Evolutionary conservation across 2,797 vertebrate genomes (phyloP).

Genomic region (Rhabdomys pumilio): DNA sequence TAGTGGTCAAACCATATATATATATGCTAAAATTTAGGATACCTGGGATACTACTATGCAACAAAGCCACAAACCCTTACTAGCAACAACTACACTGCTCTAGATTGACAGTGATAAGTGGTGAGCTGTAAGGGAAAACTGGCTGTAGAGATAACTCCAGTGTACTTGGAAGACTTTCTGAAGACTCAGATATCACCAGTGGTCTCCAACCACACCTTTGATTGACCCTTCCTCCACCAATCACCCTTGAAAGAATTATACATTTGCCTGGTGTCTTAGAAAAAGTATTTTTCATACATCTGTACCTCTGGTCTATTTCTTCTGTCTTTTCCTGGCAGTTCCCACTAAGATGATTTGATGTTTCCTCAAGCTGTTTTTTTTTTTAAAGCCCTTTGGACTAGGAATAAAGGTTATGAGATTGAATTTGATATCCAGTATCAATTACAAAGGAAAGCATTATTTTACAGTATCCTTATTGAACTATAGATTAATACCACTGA

Average conservation of each 20-base stretch:
- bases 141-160: neutral
- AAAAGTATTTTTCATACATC: neutral
- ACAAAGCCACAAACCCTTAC: neutral
- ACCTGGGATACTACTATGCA: neutral
- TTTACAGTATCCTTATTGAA: neutral
- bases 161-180: neutral
- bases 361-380: neutral
- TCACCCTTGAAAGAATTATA: neutral
- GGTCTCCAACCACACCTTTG: too few species aligned
- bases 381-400: neutral
- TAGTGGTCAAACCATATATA: neutral
- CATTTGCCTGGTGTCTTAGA: neutral
- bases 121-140: neutral
- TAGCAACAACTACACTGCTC: neutral
- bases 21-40: neutral
- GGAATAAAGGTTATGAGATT: neutral
- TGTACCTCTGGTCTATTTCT: neutral
- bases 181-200: accelerated
- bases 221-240: neutral
- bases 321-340: neutral
- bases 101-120: neutral
- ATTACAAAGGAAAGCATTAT: neutral
- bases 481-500: neutral
- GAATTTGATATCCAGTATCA: neutral
- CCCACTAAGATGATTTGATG: neutral